Evolutionary conservation across 2,797 vertebrate species (phyloP).

Genomic region (Kryptolebias ocellatus): DNA sequence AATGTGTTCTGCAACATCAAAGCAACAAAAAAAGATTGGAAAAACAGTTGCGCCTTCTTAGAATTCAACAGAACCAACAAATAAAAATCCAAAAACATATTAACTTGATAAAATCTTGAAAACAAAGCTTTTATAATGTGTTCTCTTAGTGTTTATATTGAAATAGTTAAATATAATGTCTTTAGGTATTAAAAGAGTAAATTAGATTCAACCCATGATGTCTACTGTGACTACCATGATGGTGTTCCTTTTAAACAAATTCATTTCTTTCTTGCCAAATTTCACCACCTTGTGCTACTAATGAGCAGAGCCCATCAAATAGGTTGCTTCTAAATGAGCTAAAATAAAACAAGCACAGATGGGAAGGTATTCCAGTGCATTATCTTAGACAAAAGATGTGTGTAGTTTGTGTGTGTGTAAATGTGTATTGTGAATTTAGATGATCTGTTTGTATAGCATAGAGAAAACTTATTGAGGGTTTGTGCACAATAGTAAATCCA

Average conservation of each 20-base stretch:
- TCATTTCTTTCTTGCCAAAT: slow-evolving; percentile 39
- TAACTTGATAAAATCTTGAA: too few relatives aligned
- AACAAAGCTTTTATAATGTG: too few relatives aligned
- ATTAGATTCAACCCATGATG: slow-evolving; percentile 57
- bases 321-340: slow-evolving; percentile 39
- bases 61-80: too few relatives aligned
- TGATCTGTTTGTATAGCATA: slow-evolving; percentile 18
- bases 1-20: background rate
- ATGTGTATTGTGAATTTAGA: slow-evolving; percentile 19
- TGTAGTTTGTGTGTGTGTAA: background rate
- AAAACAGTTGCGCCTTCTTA: background rate
- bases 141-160: too few relatives aligned
- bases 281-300: slow-evolving; percentile 16
- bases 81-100: too few relatives aligned
- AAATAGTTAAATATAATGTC: too few relatives aligned
- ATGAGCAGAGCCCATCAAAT: slow-evolving; percentile 32
- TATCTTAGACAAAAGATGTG: slow-evolving; percentile 20
- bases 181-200: too few relatives aligned
- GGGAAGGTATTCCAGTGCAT: slow-evolving; percentile 21
- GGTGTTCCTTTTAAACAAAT: slow-evolving; percentile 44
- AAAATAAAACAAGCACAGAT: slow-evolving; percentile 42
- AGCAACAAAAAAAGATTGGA: background rate
- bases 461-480: slow-evolving; percentile 13
- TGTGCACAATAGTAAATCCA: slow-evolving; percentile 18
- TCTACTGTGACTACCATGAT: slow-evolving; percentile 40